Percentiles rank a stretch among this genome's conserved stretches.
Conservation (phyloP, 2,797 vertebrate species). For the Propithecus deckenii region DNA sequence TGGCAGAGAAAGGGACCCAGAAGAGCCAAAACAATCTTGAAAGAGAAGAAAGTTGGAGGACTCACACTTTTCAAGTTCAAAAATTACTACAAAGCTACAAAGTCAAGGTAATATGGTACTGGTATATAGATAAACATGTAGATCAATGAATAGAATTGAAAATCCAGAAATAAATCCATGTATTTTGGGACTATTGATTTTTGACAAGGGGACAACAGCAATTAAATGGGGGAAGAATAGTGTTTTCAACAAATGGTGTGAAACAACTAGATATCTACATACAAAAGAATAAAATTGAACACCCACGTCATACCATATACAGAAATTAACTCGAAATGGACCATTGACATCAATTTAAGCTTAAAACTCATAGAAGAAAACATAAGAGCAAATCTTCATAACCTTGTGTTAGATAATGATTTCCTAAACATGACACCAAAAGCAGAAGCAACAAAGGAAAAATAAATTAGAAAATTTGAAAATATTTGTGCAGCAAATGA, state of each 20-base stretch:
- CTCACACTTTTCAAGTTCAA: not conserved
- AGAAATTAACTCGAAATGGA: constrained; percentile 13
- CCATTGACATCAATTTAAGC: not conserved
- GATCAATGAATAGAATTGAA: not conserved
- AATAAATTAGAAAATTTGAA: not conserved
- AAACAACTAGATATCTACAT: not conserved
- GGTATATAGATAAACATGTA: not conserved
- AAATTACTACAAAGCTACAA: not conserved
- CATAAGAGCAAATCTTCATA: not conserved
- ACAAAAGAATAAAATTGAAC: not conserved
- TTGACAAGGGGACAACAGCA: not conserved
- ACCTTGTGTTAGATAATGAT: not conserved
- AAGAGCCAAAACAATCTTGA: not conserved
- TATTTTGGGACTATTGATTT: not conserved
- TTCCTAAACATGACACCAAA: not conserved
- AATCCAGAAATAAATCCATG: not conserved
- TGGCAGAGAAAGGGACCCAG: not conserved
- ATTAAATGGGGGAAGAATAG: not conserved
- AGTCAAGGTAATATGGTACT: not conserved
- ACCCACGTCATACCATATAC: not conserved
- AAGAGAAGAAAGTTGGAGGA: not conserved
- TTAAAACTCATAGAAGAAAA: not conserved
- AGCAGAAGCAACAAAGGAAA: not conserved
- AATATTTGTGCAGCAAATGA: not conserved
- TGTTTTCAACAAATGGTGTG: not conserved